Evolutionary conservation across 1,140 invertebrate species (phyloP).

Genomic region (Acromyrmex heyeri): DNA sequence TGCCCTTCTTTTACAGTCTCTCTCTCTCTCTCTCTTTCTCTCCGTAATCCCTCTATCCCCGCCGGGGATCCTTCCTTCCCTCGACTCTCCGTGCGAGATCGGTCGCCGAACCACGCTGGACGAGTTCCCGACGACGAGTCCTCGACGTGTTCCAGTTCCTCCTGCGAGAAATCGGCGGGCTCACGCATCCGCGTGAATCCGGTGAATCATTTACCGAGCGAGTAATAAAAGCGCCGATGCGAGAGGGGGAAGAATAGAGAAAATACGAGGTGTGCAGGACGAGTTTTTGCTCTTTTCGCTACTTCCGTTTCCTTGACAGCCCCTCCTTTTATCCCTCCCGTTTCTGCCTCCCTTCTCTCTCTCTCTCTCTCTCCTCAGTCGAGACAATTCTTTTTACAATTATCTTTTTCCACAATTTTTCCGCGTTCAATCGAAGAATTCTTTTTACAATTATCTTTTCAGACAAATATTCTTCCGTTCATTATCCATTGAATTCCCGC

Average conservation of each 20-base stretch:
- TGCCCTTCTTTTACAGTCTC: constrained; percentile 21
- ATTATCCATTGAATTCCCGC: not conserved
- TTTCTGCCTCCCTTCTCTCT: not conserved
- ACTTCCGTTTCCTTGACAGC: not conserved
- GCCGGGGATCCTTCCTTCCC: constrained; percentile 35
- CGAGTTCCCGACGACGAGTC: constrained; percentile 53
- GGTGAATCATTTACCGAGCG: constrained; percentile 39
- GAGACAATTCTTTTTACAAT: not conserved
- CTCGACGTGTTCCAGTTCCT: constrained; percentile 54
- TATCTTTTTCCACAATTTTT: not conserved
- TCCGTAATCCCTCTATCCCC: constrained; percentile 30
- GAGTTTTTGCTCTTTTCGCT: not conserved
- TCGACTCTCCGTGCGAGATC: constrained; percentile 42
- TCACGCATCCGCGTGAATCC: constrained; percentile 23
- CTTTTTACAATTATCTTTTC: too few species aligned
- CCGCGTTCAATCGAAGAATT: not conserved
- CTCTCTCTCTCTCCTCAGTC: not conserved
- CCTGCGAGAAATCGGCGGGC: constrained; percentile 18
- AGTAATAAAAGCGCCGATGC: constrained; percentile 9
- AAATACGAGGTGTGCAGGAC: not conserved
- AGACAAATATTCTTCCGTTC: not conserved
- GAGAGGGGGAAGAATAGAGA: not conserved
- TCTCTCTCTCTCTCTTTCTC: not conserved
- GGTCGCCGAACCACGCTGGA: constrained; percentile 75
- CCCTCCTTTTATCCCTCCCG: not conserved